Evolutionary conservation across 2,113 vertebrate genomes (phyloP).

Genomic region (Ctenomys sociabilis): DNA sequence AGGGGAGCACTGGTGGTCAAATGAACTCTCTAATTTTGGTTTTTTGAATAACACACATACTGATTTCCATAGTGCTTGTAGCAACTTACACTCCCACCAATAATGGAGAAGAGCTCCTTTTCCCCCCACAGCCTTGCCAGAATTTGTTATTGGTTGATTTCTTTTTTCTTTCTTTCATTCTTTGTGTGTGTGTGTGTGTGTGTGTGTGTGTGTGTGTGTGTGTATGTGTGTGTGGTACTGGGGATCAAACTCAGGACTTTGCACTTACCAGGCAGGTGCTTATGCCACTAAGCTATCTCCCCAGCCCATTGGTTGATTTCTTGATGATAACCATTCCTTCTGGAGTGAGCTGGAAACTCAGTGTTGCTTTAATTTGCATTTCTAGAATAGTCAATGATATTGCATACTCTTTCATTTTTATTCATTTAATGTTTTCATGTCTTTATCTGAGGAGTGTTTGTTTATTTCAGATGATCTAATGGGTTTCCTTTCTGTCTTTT

Average conservation of each 20-base stretch:
- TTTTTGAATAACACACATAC: background rate
- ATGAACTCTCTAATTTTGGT: background rate
- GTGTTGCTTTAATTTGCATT: background rate
- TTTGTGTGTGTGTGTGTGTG: no score
- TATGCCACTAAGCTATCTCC: no score
- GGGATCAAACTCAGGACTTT: no score
- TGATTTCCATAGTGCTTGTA: background rate
- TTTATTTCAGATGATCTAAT: background rate
- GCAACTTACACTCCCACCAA: background rate
- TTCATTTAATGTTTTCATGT: background rate
- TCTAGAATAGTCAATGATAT: background rate
- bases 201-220: no score
- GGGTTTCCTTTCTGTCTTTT: background rate
- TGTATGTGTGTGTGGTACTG: no score
- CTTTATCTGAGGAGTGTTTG: background rate
- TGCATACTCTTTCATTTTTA: background rate
- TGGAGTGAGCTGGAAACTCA: background rate
- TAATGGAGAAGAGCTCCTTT: background rate
- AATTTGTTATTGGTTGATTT: background rate
- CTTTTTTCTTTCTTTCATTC: background rate
- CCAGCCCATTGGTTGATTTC: background rate
- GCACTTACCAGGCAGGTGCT: no score
- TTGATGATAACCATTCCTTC: background rate
- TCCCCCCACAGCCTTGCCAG: background rate
- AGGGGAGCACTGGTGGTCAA: background rate